Conservation (phyloP, 92 coral and sea anemone genomes). For the Epizoanthus rinbou region DNA sequence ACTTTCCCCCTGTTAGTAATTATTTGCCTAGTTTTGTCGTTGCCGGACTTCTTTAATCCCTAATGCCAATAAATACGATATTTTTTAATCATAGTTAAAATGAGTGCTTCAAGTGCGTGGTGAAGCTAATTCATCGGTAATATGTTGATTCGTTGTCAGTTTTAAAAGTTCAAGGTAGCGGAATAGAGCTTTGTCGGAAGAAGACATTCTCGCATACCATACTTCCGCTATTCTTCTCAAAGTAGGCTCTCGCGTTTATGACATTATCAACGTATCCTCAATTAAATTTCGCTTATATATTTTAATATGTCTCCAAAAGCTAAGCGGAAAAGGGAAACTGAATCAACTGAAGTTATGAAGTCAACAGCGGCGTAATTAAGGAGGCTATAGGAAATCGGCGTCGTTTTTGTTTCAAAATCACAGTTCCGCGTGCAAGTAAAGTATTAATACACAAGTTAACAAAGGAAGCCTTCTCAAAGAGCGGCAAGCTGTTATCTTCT, state of each 20-base stretch:
- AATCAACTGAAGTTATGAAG: conserved; percentile 16
- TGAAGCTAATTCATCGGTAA: no score
- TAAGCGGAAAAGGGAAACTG: conserved; percentile 16
- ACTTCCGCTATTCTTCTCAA: background rate
- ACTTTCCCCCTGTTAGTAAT: background rate
- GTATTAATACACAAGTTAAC: conserved; percentile 34
- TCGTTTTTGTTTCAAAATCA: background rate
- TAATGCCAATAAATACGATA: conserved; percentile 1
- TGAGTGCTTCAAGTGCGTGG: background rate
- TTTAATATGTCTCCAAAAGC: background rate
- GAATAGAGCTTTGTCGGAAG: background rate
- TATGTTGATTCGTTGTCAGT: no score
- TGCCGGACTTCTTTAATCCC: conserved; percentile 27
- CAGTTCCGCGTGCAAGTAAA: conserved; percentile 11
- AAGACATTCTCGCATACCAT: background rate
- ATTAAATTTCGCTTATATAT: background rate
- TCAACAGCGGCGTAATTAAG: conserved; percentile 2
- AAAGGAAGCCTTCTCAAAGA: conserved; percentile 13
- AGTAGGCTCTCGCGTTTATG: background rate
- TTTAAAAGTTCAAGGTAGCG: no score
- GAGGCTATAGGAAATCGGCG: conserved; percentile 26
- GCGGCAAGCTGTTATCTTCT: conserved; percentile 48
- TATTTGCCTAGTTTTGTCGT: conserved; percentile 5
- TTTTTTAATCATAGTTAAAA: conserved; percentile 7
- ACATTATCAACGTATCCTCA: conserved; percentile 10